Evolutionary conservation across 2,113 vertebrate genomes (phyloP).

Genomic region (Apeltes quadracus): DNA sequence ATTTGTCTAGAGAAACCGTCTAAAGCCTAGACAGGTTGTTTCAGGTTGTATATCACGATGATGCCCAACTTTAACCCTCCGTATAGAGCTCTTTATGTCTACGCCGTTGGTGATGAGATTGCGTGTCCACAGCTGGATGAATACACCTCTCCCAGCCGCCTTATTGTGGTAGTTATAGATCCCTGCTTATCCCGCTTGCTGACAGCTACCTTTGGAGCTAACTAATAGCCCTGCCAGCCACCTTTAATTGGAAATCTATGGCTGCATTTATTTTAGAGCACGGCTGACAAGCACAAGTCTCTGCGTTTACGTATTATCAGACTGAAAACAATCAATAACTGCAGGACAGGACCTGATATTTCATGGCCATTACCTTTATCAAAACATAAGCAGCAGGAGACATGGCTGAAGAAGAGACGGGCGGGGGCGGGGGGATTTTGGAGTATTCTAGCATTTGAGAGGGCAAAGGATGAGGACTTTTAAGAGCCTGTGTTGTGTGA

Average conservation of each 20-base stretch:
- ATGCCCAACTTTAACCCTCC: neutral
- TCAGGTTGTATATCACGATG: constrained; percentile 5
- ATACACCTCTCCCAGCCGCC: constrained; percentile 59
- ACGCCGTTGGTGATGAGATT: constrained; percentile 24
- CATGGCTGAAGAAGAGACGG: constrained; percentile 16
- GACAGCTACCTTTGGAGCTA: constrained; percentile 78
- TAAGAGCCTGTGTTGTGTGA: constrained; percentile 2
- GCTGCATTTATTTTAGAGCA: constrained; percentile 77
- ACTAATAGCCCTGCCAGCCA: constrained; percentile 75
- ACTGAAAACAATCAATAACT: constrained; percentile 70
- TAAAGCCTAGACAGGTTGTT: constrained; percentile 15
- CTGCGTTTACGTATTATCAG: constrained; percentile 74
- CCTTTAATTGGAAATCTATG: constrained; percentile 84
- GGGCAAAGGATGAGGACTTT: constrained; percentile 4
- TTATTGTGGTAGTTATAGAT: constrained; percentile 65
- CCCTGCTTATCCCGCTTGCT: constrained; percentile 62
- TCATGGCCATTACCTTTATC: constrained; percentile 72
- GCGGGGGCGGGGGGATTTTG: constrained; percentile 9
- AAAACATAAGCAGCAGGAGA: constrained; percentile 54
- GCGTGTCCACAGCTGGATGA: constrained; percentile 55
- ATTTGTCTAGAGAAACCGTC: neutral
- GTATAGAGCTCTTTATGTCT: constrained; percentile 15
- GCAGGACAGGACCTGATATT: constrained; percentile 62
- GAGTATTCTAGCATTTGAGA: constrained; percentile 13
- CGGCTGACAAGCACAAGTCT: constrained; percentile 72